phyloP scores from a whole-genome alignment of 64 coral and sea anemone genomes.

The Stylophora pistillata region DNA sequence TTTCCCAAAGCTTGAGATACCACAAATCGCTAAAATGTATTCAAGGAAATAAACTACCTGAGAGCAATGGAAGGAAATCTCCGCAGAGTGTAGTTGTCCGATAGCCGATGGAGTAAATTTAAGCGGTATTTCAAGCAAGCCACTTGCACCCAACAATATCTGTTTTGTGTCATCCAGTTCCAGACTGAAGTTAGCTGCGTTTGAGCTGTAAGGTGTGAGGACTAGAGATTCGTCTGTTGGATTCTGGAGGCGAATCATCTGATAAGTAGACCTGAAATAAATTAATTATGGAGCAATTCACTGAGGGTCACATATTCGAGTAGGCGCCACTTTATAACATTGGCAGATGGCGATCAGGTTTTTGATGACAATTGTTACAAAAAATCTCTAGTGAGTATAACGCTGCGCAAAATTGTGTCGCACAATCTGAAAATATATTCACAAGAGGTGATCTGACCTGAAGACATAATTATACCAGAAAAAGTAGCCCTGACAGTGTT shows the following conservation, averaged over 20 bases:
- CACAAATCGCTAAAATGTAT: too few relatives aligned
- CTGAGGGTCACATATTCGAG: not conserved
- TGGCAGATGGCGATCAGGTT: too few relatives aligned
- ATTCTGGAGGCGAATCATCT: conserved; percentile 92
- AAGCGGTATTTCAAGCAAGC: conserved; percentile 79
- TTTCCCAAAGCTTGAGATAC: too few relatives aligned
- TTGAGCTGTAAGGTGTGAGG: conserved; percentile 74
- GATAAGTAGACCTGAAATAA: conserved; percentile 73
- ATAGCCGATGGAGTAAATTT: conserved; percentile 93
- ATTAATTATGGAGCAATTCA: not conserved
- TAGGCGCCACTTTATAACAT: not conserved
- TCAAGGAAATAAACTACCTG: conserved; percentile 54
- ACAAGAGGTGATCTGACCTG: too few relatives aligned
- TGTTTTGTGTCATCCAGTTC: conserved; percentile 37
- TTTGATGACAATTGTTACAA: too few relatives aligned
- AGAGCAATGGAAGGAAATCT: conserved; percentile 86
- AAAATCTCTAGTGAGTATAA: too few relatives aligned
- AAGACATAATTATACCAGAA: not conserved
- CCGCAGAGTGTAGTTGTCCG: conserved; percentile 77
- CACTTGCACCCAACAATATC: conserved; percentile 60
- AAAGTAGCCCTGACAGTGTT: not conserved
- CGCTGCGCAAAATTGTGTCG: too few relatives aligned
- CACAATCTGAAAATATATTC: too few relatives aligned
- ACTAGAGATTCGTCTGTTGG: conserved; percentile 74
- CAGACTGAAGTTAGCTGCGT: conserved; percentile 50